Evolutionary conservation across 2,797 vertebrate species (phyloP), one percentile per base, ranked within the genome.

Genomic region (Anguilla anguilla): DNA sequence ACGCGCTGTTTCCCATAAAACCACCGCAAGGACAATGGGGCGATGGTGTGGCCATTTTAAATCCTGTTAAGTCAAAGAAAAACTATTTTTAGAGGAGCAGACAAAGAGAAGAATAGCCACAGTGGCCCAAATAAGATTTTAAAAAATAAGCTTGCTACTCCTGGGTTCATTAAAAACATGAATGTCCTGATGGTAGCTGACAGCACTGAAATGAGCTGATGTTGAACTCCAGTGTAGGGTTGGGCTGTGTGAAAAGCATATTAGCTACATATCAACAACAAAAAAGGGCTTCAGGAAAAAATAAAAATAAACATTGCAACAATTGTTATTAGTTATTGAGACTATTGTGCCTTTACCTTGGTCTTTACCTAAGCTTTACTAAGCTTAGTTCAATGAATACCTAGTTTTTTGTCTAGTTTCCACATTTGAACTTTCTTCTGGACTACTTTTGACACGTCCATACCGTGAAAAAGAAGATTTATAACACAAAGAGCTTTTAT

Each of bases 1-100:
- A 25, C 69, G 64, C 25, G 11, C 59, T 69, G 49, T 83, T 88
- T 86, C 72, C 67, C n/a, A 79, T 39, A 79, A 69, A 79, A 7
- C 35, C 74, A 79, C 13, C 22, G 74, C 39, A 79, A 79, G 39
- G 74, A 79, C 74, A 43, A 46, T 17, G 69, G 69, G 74, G 19
- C n/a, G 3, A 55, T n/a, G 46, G 46, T 49, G 39, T n/a, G 22
- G 46, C 19, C 22, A n/a, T n/a, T 25, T n/a, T 25, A 82, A 49
- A 51, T 51, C 79, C 43, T n/a, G 35, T 77, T 77, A 39, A 39
- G 72, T 79, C 22, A 51, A 51, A 51, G 22, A 82, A 82, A 51
- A 9, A 82, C 43, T 82, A 77, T 82, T 82, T 82, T 25, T 3
- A 35, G 43, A 2, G 46, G 46, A 82, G 46, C 19, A n/a, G 43